Conservation (phyloP, 2,113 vertebrate genomes). For the Phaethon lepturus region DNA sequence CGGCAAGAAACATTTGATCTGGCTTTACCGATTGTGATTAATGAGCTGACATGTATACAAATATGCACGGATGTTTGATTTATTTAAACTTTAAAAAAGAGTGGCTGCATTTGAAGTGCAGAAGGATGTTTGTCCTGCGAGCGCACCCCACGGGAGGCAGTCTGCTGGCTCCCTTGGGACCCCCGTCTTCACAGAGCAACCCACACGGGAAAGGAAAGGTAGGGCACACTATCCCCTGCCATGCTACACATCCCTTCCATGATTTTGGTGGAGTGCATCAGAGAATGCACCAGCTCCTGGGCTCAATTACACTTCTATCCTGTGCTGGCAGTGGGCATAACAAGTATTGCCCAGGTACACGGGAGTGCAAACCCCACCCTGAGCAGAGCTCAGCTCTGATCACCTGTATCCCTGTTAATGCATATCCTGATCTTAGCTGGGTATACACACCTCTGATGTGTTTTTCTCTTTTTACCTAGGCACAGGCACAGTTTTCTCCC, state of each 20-base stretch:
- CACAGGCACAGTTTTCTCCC: neutral
- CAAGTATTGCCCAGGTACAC: neutral
- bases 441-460: neutral
- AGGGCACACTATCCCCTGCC: neutral
- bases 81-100: neutral
- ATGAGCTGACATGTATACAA: neutral
- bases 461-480: neutral
- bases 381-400: neutral
- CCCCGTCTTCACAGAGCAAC: neutral
- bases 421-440: neutral
- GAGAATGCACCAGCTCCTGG: neutral
- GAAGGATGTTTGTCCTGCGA: neutral
- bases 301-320: neutral
- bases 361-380: neutral
- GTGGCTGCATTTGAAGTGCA: neutral
- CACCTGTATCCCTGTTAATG: neutral
- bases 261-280: neutral
- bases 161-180: accelerated
- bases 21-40: neutral
- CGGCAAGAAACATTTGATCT: accelerated
- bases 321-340: neutral
- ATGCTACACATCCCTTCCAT: accelerated
- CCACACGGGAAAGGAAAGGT: neutral
- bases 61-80: neutral
- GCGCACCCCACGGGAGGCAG: accelerated